Evolutionary conservation across 2,888 invertebrate genomes (phyloP), one percentile per base, ranked within the genome.

Genomic region (Clepsis dumicolana): DNA sequence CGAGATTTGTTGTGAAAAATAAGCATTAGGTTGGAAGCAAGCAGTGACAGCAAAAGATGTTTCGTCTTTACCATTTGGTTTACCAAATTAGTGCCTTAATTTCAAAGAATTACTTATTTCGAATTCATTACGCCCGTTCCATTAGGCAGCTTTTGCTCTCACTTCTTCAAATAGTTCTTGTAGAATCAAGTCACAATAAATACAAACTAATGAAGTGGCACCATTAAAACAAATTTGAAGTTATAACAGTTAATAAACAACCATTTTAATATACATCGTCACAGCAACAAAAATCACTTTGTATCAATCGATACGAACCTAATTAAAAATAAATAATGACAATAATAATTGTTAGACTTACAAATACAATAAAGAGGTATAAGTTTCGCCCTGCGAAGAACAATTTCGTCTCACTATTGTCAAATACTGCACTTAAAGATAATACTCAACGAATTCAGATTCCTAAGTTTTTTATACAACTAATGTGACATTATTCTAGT

Each of bases 251-350:
- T 50, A 50, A 48, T 61, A 65, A 48, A 65, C n/a, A 50, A 63
- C 16, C 38, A 41, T 72, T 73, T 72, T 72, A 73, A 74, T 70
- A 82, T 78, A 85, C 72, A 84, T 81, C 73, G 87, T 92, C 92
- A 93, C 92, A 93, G 91, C 91, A 90, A 90, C 83, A 82, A 80
- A 89, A 77, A 93, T 92, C 92, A 93, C 92, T 87, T 84, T 72
- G 89, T 91, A 90, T 89, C 88, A 80, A 80, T 73, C 76, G 84
- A 89, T 88, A 91, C 86, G 74, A 79, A 72, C 74, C 75, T 73
- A 76, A 81, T 79, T 76, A 78, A 82, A 82, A 78, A 84, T 81
- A 81, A 80, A 80, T 79, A 79, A 75, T 74, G 75, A 77, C 77
- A 80, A 59, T 35, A 41, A 59, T 41, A 59, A 83, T 77, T 68